Evolutionary conservation across 2,113 vertebrate species (phyloP).

Genomic region (Syngnathus floridae): DNA sequence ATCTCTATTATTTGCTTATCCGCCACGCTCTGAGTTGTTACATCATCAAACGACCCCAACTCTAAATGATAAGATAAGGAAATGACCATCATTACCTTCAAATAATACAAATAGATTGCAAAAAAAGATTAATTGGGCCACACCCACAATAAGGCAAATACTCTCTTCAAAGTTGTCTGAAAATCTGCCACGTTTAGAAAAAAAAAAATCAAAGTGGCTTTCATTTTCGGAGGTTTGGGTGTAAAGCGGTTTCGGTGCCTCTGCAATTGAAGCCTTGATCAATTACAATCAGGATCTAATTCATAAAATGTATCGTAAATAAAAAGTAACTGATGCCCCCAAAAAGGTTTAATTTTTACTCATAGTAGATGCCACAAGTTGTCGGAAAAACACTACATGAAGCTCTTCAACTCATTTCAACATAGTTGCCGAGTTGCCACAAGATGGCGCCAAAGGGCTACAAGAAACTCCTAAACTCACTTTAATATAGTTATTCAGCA

Average conservation of each 20-base stretch:
- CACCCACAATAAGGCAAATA: neutral
- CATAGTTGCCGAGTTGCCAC: neutral
- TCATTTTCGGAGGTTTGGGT: neutral
- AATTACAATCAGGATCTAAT: neutral
- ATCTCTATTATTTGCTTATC: slow-evolving; percentile 28
- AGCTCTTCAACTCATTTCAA: neutral
- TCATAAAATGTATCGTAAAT: neutral
- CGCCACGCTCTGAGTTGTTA: slow-evolving; percentile 12
- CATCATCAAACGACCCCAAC: slow-evolving; percentile 12
- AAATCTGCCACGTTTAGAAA: neutral
- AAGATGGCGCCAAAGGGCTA: neutral
- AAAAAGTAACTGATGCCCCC: neutral
- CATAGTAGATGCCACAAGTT: neutral
- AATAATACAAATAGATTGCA: slow-evolving; percentile 1
- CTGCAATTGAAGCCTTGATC: slow-evolving; percentile 7
- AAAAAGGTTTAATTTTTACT: neutral
- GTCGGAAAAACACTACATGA: neutral
- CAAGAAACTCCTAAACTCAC: neutral
- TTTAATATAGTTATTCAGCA: too few relatives aligned
- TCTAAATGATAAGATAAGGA: slow-evolving; percentile 10
- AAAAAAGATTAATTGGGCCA: neutral
- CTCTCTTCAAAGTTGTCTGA: neutral
- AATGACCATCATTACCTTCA: slow-evolving; percentile 4
- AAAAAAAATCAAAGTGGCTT: neutral
- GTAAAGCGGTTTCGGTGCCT: slow-evolving; percentile 3